phyloP scores from a whole-genome alignment of 2,888 invertebrate species.

The Lasioglossum calceatum region DNA sequence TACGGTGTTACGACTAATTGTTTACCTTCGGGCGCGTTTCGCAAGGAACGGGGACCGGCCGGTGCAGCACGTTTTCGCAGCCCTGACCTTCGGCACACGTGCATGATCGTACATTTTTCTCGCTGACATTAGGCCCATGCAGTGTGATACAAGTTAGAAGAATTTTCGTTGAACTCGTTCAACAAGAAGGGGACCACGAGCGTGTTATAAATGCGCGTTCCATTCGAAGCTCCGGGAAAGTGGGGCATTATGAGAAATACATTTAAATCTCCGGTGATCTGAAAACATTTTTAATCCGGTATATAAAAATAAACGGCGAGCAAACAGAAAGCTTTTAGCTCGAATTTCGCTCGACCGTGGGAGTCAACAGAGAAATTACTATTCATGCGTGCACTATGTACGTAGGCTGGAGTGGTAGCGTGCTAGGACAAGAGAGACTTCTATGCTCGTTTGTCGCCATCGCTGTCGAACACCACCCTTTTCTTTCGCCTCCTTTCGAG shows the following conservation, averaged over 20 bases:
- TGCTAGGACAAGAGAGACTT: slow-evolving; percentile 11
- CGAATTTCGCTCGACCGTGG: not conserved
- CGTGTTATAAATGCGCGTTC: not conserved
- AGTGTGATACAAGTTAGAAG: no score
- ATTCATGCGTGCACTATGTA: not conserved
- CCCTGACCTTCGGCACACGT: not conserved
- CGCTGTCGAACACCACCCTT: slow-evolving; percentile 32
- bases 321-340: not conserved
- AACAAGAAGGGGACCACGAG: no score
- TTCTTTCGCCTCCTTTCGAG: slow-evolving; percentile 17
- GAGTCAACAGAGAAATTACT: not conserved
- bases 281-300: not conserved
- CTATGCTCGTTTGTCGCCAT: slow-evolving; percentile 56
- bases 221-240: not conserved
- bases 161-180: no score
- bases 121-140: no score
- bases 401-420: not conserved
- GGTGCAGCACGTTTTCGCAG: not conserved
- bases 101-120: not conserved
- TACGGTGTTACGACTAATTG: not conserved
- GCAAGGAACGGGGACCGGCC: not conserved
- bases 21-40: slow-evolving; percentile 8
- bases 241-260: not conserved
- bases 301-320: not conserved
- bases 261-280: not conserved